Evolutionary conservation across 2,113 vertebrate genomes (phyloP).

Genomic region (Mystacornis crossleyi): DNA sequence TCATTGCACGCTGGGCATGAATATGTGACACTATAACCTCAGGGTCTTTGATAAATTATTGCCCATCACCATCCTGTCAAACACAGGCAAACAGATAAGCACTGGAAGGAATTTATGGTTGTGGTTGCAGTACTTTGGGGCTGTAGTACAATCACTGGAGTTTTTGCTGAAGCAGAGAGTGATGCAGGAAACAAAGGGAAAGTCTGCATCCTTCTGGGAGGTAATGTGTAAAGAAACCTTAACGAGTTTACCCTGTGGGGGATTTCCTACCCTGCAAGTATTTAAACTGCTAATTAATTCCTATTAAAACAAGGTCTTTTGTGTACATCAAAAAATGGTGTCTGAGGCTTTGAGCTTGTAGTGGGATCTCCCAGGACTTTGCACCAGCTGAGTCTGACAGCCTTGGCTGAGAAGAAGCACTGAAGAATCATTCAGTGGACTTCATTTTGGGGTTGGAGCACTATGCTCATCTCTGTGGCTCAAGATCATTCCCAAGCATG

Average conservation of each 20-base stretch:
- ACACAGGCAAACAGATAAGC: neutral
- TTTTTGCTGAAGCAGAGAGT: slow-evolving; percentile 1
- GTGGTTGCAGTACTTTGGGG: neutral
- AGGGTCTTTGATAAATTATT: slow-evolving; percentile 32
- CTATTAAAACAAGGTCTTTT: slow-evolving; percentile 61
- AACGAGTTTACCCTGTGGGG: slow-evolving; percentile 11
- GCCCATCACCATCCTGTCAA: slow-evolving; percentile 9
- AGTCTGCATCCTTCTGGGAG: slow-evolving; percentile 53
- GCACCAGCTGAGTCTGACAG: neutral
- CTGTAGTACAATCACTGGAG: neutral
- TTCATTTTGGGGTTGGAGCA: neutral
- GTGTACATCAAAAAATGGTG: slow-evolving; percentile 37
- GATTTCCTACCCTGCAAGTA: slow-evolving; percentile 52
- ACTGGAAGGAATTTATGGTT: neutral
- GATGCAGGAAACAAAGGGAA: slow-evolving; percentile 29
- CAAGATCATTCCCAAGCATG: neutral
- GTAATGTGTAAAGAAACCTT: slow-evolving; percentile 56
- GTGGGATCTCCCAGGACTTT: slow-evolving; percentile 8
- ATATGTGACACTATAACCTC: slow-evolving; percentile 15
- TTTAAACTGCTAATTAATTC: slow-evolving; percentile 68
- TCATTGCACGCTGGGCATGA: neutral
- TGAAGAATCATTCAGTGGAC: neutral
- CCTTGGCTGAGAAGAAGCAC: neutral
- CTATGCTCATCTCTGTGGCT: neutral
- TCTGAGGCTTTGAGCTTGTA: slow-evolving; percentile 32